phyloP scores from a whole-genome alignment of 2,797 vertebrate genomes.

The Microhierax caerulescens region DNA sequence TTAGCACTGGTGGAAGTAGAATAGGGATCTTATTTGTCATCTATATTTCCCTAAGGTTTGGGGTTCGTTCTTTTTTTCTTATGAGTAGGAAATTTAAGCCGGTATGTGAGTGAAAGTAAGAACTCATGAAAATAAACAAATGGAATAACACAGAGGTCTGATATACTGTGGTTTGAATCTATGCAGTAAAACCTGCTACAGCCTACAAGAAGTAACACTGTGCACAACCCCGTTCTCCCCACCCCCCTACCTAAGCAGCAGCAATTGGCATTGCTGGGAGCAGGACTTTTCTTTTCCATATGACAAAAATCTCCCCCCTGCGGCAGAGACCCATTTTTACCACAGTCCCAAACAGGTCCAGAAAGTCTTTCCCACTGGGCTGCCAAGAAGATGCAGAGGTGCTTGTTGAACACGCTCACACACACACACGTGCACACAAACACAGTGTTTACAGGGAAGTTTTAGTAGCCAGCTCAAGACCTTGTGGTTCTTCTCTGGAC shows the following conservation, averaged over 20 bases:
- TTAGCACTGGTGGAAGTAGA: background rate
- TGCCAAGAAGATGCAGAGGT: background rate
- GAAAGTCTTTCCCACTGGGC: background rate
- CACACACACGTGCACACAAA: background rate
- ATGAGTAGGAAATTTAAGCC: background rate
- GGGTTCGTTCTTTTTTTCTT: background rate
- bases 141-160: background rate
- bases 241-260: background rate
- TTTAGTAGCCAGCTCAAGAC: background rate
- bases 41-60: background rate
- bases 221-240: background rate
- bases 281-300: background rate
- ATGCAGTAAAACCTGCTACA: background rate
- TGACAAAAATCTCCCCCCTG: background rate
- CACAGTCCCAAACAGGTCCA: background rate
- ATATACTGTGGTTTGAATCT: background rate
- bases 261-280: fast-evolving
- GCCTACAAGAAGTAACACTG: background rate
- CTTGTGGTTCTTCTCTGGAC: background rate
- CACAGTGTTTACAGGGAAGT: background rate
- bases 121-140: background rate
- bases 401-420: background rate
- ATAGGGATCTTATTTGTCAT: background rate
- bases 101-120: background rate
- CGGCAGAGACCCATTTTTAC: fast-evolving